A percentile compares a stretch with the other conserved stretches of the same genome.
These are phyloP conservation scores for Smittia sp. DNA, from an alignment of 2,888 invertebrate species.

Conservation along the genomic window DNA sequence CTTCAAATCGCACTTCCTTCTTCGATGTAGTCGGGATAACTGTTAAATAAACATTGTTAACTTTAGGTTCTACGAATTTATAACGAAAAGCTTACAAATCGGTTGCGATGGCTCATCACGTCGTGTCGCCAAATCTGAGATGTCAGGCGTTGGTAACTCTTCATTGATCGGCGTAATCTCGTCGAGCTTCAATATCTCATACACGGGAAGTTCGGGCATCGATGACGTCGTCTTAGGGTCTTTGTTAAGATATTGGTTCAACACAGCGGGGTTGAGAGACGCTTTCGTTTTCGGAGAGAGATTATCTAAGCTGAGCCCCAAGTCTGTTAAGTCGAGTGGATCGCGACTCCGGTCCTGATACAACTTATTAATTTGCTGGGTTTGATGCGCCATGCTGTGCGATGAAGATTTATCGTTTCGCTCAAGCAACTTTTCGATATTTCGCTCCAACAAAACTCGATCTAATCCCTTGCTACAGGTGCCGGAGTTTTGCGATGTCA, in stretches of 20 bases:
- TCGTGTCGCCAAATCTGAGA: slow-evolving; percentile 8
- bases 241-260: slow-evolving; percentile 46
- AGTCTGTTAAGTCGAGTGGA: slow-evolving; percentile 60
- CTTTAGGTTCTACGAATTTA: background rate
- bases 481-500: slow-evolving; percentile 14
- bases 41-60: slow-evolving; percentile 8
- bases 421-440: slow-evolving; percentile 47
- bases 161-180: slow-evolving; percentile 27
- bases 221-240: slow-evolving; percentile 57
- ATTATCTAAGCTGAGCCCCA: slow-evolving; percentile 57
- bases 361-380: slow-evolving; percentile 61
- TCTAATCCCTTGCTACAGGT: slow-evolving; percentile 48
- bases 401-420: background rate
- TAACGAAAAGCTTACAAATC: slow-evolving; percentile 1
- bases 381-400: background rate
- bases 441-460: slow-evolving; percentile 47
- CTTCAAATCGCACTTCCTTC: slow-evolving; percentile 54
- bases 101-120: slow-evolving; percentile 21
- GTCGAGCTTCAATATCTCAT: background rate
- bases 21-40: slow-evolving; percentile 44
- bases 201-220: slow-evolving; percentile 59
- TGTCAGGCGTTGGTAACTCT: slow-evolving; percentile 31
- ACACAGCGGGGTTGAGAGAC: background rate
- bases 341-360: slow-evolving; percentile 61
- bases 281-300: slow-evolving; percentile 54